phyloP scores from a whole-genome alignment of 2,797 vertebrate genomes.

The Poeciliopsis turneri region DNA sequence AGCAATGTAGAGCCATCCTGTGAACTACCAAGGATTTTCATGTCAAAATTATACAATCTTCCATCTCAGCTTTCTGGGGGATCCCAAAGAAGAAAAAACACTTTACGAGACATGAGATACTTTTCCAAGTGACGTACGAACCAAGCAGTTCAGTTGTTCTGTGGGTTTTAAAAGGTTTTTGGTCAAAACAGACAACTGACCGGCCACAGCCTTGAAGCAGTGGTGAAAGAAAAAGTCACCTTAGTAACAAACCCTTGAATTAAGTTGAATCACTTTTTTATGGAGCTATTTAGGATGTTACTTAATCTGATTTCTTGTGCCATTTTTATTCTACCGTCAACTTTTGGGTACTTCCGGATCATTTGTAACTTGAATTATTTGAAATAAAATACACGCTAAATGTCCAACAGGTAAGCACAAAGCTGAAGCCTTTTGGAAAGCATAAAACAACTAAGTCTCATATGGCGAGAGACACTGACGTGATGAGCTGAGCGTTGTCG shows the following conservation, averaged over 20 bases:
- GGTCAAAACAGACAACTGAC: neutral
- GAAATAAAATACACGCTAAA: neutral
- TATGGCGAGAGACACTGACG: conserved; percentile 78
- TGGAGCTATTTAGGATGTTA: neutral
- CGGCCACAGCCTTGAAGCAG: neutral
- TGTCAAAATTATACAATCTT: neutral
- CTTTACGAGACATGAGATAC: neutral
- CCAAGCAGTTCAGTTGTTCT: neutral
- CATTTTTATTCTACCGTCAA: neutral
- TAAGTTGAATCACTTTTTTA: neutral
- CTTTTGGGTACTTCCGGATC: neutral
- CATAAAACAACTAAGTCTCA: neutral
- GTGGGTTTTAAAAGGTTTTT: neutral
- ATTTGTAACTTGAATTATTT: neutral
- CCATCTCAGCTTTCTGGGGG: neutral
- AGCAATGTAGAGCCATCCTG: neutral
- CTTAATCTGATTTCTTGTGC: neutral
- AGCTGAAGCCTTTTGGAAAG: neutral
- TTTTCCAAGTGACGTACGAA: neutral
- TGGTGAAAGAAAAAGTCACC: neutral
- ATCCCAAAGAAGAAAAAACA: neutral
- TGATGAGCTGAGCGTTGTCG: conserved; percentile 95
- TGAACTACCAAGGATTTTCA: neutral
- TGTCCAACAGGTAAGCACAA: neutral
- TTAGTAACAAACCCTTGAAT: neutral